Base-by-base conservation (phyloP, 2,888 invertebrate genomes). In the Cylindroiulus punctatus region DNA sequence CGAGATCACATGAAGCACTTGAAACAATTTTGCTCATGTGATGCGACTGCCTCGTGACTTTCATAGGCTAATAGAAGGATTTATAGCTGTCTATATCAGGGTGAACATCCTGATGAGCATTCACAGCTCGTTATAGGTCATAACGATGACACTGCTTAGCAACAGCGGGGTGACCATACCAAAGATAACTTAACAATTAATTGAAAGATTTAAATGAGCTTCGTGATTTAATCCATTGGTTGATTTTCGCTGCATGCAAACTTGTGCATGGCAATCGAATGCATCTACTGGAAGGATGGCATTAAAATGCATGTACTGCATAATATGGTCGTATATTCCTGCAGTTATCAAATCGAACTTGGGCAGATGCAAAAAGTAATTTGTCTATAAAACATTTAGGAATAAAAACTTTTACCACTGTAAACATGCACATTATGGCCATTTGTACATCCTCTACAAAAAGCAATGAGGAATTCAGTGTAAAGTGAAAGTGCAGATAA, bases 51-150 rank as follows among this genome's bases (percentile, higher is more conserved):
- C 65, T 22, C 22, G 65, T 65, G 65, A 65, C 26, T 65, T 65
- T 65, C 65, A 65, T 26, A 65, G 26, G 65, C 65, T 22, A 65
- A 65, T 65, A 65, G 65, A 65, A 65, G 65, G 65, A 65, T 65
- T 65, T 65, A 65, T 26, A 26, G 65, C 65, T 65, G 65, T 65
- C 26, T 22, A n/a, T n/a, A 65, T 65, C 22, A 65, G 65, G 65
- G 65, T 65, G 65, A 65, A 65, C 65, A 65, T 22, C 65, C 65
- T 65, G 10, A 65, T 65, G 65, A 65, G 10, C 65, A 65, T 65
- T 65, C 65, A 65, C 26, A 65, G 65, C n/a, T 65, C 22, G 22
- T 65, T 65, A 65, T 65, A 65, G 65, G 65, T 65, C 65, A 65
- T 26, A 65, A 65, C n/a, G 65, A 65, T 26, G 65, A 65, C 22